phyloP scores from a whole-genome alignment of 2,888 invertebrate genomes.

The Panzeria rudis region DNA sequence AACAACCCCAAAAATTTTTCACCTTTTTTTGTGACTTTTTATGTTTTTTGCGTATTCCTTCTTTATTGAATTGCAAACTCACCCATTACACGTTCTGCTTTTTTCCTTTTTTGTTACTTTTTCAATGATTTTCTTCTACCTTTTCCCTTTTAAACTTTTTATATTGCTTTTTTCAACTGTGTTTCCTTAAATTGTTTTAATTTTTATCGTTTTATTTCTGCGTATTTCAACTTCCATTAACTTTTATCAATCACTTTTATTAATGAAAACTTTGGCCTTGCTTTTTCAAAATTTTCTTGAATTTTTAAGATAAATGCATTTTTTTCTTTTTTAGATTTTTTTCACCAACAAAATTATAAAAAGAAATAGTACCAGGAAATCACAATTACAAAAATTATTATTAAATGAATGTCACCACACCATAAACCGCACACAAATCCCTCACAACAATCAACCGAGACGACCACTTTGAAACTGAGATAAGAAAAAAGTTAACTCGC shows the following conservation, averaged over 20 bases:
- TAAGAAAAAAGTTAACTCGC: constrained; percentile 50
- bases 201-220: constrained; percentile 40
- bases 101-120: constrained; percentile 68
- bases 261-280: constrained; percentile 54
- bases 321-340: constrained; percentile 38
- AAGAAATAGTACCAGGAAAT: constrained; percentile 64
- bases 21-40: constrained; percentile 54
- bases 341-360: constrained; percentile 47
- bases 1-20: constrained; percentile 62
- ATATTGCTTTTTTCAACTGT: constrained; percentile 43
- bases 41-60: constrained; percentile 42
- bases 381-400: constrained; percentile 37
- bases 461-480: constrained; percentile 65
- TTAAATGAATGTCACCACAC: constrained; percentile 49
- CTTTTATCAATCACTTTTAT: constrained; percentile 52
- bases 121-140: constrained; percentile 75
- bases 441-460: constrained; percentile 46
- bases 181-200: constrained; percentile 49
- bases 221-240: constrained; percentile 48
- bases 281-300: constrained; percentile 7
- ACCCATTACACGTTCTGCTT: constrained; percentile 75
- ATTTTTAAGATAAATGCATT: constrained; percentile 69
- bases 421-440: constrained; percentile 30
- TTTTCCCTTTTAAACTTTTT: constrained; percentile 78
- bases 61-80: constrained; percentile 65